Evolutionary conservation across 37 sponge, comb jelly and placozoan species (phyloP), one percentile per base, ranked within the genome.

Genomic region (Halichondria panicea): DNA sequence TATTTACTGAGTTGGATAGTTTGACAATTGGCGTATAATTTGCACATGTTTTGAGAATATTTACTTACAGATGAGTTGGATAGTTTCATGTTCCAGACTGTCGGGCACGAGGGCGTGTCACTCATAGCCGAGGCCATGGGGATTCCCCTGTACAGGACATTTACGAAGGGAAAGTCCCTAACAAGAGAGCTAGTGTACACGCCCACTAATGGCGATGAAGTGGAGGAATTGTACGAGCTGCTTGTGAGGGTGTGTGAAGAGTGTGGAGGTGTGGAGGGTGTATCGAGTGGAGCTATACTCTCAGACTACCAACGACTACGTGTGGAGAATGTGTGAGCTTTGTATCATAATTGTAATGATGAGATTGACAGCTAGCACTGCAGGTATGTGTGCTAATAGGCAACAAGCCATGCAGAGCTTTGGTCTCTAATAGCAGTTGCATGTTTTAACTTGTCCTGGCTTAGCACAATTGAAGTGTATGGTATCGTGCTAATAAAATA

Each of bases 51-150:
- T 77, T n/a, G n/a, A n/a, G n/a, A 21, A 40, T 27, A 32, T 22
- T 38, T 34, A 5, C 30, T 30, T 22, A 25, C 64, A 83, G 95
- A 91, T 25, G 99, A 99, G 53, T 69, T 92, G 69, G 99, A 99
- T 73, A 99, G 99, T 46, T 88, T 66, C 80, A 99, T 99, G 99
- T 99, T 84, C 59, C 99, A 99, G 66, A 93, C 94, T 37, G 97
- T 96, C 27, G 99, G 99, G 24, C 90, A 91, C 33, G 92, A 96
- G 63, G 94, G 84, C 22, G 77, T 99, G 12, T 42, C 32, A 24
- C 67, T 77, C 25, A 68, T 85, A 31, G 92, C 94, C 2, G 72
- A 86, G 43, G 94, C 97, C 41, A 86, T 96, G 87, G 90, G 83
- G 3, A 39, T 99, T 3, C 94, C 92, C 9, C 66, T 99, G 39